These are phyloP conservation scores for Prinia subflava DNA, from an alignment of 2,113 vertebrate species.

Conservation along the genomic window DNA sequence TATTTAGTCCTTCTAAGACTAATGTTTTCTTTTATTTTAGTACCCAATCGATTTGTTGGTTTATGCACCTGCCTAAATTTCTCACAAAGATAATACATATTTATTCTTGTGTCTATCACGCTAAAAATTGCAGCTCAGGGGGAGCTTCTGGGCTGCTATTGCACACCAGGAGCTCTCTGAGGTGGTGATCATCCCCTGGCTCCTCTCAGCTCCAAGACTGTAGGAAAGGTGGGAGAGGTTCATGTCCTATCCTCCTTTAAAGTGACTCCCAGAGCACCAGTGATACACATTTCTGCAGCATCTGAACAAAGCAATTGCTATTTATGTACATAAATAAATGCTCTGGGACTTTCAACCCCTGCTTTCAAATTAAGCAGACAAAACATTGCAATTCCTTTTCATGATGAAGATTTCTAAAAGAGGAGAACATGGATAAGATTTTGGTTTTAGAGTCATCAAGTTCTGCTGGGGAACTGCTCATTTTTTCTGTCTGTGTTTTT, in stretches of 20 bases:
- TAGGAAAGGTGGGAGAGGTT: neutral
- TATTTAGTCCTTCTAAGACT: neutral
- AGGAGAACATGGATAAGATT: neutral
- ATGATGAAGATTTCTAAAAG: neutral
- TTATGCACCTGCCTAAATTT: neutral
- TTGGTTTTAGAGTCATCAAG: neutral
- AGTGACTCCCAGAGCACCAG: neutral
- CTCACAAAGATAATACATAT: neutral
- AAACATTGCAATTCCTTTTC: neutral
- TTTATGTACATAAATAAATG: neutral
- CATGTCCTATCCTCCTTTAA: neutral
- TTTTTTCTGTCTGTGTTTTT: neutral
- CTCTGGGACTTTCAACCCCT: neutral
- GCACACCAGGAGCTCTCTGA: neutral
- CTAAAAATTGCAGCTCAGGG: neutral
- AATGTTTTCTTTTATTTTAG: neutral
- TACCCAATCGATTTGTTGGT: neutral
- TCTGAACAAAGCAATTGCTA: neutral
- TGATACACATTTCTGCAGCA: neutral
- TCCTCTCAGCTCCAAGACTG: neutral
- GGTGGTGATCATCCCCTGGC: neutral
- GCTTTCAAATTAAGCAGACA: neutral
- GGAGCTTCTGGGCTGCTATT: accelerated
- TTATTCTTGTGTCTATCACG: neutral
- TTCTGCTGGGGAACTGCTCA: neutral